Base-by-base conservation (phyloP, 2,797 vertebrate genomes). In the Pangasius mekongensis region DNA sequence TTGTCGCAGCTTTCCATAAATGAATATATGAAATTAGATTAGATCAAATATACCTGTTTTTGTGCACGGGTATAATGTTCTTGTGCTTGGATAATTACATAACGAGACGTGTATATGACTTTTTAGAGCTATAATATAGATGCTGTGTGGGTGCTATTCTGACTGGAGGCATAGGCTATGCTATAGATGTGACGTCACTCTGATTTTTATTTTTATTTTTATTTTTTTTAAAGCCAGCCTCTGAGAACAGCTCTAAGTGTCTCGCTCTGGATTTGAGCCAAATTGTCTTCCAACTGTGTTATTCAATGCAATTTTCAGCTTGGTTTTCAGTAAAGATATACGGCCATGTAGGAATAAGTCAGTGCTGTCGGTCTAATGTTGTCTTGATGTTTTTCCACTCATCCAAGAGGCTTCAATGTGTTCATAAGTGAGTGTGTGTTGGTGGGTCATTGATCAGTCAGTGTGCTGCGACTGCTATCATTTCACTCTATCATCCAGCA, bases 361-460 rank as follows among this genome's bases (percentile, higher is more conserved):
- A 47, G 82, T 36, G 83, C 5, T 54, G 14, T 67, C 22, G 47
- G n/a, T 69, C 47, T 84, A 20, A 20, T 69, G 62, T n/a, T 30
- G 33, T 67, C n/a, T n/a, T 67, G 64, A 84, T 54, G 60, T 64
- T 43, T 64, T 62, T 43, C 80, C 24, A 64, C 80, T 69, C 47
- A 84, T 69, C 64, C 83, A 69, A 69, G 43, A 52, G 8, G 82
- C 82, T 22, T 52, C 82, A 33, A 3, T 33, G n/a, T 84, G 64
- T 84, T 69, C 11, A 54, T 54, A 33, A 52, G 56, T 78, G 20
- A 64, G 54, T 86, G 71, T 62, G 39, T 67, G 47, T 54, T 36
- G 83, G 47, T 54, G 83, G 56, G 69, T 86, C 71, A 86, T 86
- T 86, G 71, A 86, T 86, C 69, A 86, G 84, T 76, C 83, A 84